Evolutionary conservation across 2,888 invertebrate species (phyloP).

Genomic region (Megalurothrips usitatus): DNA sequence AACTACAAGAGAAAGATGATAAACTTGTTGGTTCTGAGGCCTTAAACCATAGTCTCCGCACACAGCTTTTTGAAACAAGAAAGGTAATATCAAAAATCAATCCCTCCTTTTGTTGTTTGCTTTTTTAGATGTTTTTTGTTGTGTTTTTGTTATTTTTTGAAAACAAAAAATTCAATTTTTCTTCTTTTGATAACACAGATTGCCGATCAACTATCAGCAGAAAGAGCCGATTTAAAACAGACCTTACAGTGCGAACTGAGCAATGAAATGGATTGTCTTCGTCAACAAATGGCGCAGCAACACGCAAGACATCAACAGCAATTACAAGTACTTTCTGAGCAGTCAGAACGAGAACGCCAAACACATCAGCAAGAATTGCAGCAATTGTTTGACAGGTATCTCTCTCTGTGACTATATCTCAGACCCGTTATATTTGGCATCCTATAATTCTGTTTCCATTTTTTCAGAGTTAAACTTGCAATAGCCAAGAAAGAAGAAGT

Average conservation of each 20-base stretch:
- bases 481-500: slow-evolving; percentile 72
- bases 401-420: slow-evolving; percentile 32
- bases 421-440: slow-evolving; percentile 29
- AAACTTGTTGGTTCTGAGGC: slow-evolving; percentile 54
- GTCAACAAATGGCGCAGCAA: slow-evolving; percentile 43
- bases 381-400: slow-evolving; percentile 71
- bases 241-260: slow-evolving; percentile 37
- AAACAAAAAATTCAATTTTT: slow-evolving; percentile 22
- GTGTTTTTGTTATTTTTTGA: too few species aligned
- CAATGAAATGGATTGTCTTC: slow-evolving; percentile 55
- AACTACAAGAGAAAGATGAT: slow-evolving; percentile 62
- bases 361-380: slow-evolving; percentile 56
- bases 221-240: slow-evolving; percentile 45
- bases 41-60: slow-evolving; percentile 60
- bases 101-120: background rate
- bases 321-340: background rate
- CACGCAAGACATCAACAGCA: background rate
- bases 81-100: slow-evolving; percentile 49
- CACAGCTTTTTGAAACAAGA: slow-evolving; percentile 59
- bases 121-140: too few species aligned
- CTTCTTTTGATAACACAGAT: slow-evolving; percentile 44
- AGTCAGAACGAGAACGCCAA: background rate
- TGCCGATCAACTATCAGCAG: slow-evolving; percentile 52
- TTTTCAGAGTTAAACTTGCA: slow-evolving; percentile 69
- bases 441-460: background rate